These are phyloP conservation scores for Ceratina calcarata DNA, from an alignment of 1,140 invertebrate genomes.

Conservation along the genomic window DNA sequence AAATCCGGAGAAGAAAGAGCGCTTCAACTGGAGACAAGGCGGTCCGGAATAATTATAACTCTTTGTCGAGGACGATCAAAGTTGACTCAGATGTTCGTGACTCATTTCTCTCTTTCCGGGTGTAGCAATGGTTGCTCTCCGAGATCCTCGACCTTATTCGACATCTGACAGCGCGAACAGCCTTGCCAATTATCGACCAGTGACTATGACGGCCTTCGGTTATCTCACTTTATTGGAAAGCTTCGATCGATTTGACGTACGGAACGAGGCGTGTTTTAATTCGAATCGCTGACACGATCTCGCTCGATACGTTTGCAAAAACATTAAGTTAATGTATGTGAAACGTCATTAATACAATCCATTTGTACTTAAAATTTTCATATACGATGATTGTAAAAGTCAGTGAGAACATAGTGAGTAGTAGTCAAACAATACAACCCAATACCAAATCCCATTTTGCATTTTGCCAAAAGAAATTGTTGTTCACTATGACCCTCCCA, in stretches of 20 bases:
- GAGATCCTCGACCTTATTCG: conserved; percentile 56
- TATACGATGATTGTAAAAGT: no score
- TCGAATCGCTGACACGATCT: background rate
- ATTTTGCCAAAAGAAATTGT: no score
- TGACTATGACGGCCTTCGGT: conserved; percentile 53
- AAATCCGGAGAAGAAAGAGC: background rate
- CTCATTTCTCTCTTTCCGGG: conserved; percentile 49
- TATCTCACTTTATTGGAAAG: conserved; percentile 27
- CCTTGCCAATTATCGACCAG: conserved; percentile 51
- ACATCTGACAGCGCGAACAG: conserved; percentile 27
- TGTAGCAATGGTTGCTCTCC: conserved; percentile 30
- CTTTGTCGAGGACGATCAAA: conserved; percentile 33
- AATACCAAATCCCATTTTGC: no score
- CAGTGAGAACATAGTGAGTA: no score
- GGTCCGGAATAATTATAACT: conserved; percentile 21
- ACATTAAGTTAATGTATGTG: no score
- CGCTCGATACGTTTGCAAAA: background rate
- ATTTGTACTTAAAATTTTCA: no score
- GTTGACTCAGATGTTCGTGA: conserved; percentile 50
- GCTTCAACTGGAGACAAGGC: conserved; percentile 1
- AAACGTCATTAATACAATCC: no score
- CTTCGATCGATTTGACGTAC: background rate
- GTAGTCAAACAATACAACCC: no score
- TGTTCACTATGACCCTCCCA: no score
- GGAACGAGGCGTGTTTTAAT: background rate